Percentiles rank a stretch among this genome's conserved stretches.
phyloP scores from a whole-genome alignment of 2,888 invertebrate genomes.

The Amphipoea oculea region DNA sequence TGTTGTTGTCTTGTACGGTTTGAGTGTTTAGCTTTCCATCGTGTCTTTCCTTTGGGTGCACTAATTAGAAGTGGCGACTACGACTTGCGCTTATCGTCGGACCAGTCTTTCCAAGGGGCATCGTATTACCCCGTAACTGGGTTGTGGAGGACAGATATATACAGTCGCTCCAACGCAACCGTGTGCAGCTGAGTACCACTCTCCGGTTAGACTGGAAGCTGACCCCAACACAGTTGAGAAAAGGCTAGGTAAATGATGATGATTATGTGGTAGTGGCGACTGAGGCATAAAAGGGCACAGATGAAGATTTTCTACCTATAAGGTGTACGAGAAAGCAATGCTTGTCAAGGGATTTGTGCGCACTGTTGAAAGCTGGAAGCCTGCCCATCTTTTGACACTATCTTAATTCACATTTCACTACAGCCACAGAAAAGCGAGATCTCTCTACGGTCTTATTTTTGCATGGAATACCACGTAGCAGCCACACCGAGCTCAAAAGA shows the following conservation, averaged over 20 bases:
- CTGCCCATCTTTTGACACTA: no score
- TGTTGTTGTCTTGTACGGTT: not conserved
- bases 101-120: no score
- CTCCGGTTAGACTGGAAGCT: not conserved
- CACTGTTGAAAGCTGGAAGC: not conserved
- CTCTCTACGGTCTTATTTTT: not conserved
- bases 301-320: not conserved
- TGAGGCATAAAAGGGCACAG: not conserved
- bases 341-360: not conserved
- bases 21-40: not conserved
- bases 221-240: not conserved
- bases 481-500: not conserved
- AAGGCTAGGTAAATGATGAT: not conserved
- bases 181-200: no score
- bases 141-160: not conserved
- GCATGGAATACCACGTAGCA: not conserved
- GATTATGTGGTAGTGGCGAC: not conserved
- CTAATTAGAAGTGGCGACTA: not conserved
- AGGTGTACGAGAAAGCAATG: not conserved
- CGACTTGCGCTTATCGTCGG: not conserved
- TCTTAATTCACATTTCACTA: not conserved
- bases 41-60: not conserved
- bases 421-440: not conserved
- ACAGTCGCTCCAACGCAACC: not conserved
- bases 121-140: not conserved